Percentiles rank a stretch among this genome's conserved stretches.
These are phyloP conservation scores for Apaloderma vittatum DNA, from an alignment of 2,113 vertebrate species.

Conservation along the genomic window DNA sequence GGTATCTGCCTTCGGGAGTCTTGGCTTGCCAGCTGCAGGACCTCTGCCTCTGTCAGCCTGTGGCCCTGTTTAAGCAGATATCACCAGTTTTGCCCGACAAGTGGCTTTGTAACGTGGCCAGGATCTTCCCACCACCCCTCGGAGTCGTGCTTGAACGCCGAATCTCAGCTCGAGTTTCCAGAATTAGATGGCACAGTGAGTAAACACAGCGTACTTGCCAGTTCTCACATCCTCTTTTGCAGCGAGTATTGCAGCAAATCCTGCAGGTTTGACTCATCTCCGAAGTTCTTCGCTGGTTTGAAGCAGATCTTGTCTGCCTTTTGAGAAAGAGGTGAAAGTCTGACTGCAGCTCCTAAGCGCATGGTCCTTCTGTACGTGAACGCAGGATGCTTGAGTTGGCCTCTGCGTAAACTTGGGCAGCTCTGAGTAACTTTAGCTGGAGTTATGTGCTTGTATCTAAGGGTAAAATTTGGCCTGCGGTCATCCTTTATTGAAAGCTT, in stretches of 20 bases:
- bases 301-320: neutral
- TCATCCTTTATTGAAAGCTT: slow-evolving; percentile 30
- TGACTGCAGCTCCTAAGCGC: neutral
- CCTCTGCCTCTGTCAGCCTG: neutral
- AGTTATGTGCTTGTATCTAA: neutral
- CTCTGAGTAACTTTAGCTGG: neutral
- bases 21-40: neutral
- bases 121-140: slow-evolving; percentile 35
- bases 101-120: neutral
- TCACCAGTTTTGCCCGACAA: slow-evolving; percentile 38
- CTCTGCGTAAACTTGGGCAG: neutral
- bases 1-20: neutral
- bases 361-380: neutral
- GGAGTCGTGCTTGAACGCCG: slow-evolving; percentile 34
- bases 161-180: slow-evolving; percentile 47
- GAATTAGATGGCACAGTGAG: slow-evolving; percentile 63
- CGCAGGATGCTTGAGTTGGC: neutral
- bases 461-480: neutral
- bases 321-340: neutral
- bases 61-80: neutral
- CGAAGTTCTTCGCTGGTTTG: slow-evolving; percentile 11
- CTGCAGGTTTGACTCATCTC: slow-evolving; percentile 69
- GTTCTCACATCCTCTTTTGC: slow-evolving; percentile 74
- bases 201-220: slow-evolving; percentile 54
- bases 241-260: slow-evolving; percentile 66